Evolutionary conservation across 1,140 invertebrate genomes (phyloP), one percentile per base, ranked within the genome.

Genomic region (Magallana ariakensis): DNA sequence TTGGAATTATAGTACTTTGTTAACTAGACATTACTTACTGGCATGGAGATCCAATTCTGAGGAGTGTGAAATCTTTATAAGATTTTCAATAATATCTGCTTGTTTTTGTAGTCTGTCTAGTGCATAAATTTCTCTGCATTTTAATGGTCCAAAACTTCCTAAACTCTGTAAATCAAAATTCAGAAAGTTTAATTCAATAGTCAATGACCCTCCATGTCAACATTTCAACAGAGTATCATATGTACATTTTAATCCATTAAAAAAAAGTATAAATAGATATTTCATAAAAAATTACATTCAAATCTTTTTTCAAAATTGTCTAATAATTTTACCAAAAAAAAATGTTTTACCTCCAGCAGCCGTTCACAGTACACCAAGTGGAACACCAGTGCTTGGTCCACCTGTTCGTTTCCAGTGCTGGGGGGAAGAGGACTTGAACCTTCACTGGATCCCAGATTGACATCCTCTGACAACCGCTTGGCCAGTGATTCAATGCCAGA

Each of bases 111-210:
- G 90, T 85, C 95, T 94, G 58, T 94, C 93, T 81, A 95, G 87
- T 19, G 95, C 93, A 87, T 94, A 94, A 46, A 93, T 93, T 90
- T 95, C 95, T 80, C 94, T 92, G 85, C 93, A 94, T 89, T 95
- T 95, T 87, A 95, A 89, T 8, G 95, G 95, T n/a, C 95, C 95
- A 93, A 94, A 95, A n/a, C 93, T 94, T 22, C 95, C 95, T n/a
- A 95, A 89, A 88, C 94, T 94, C 95, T 95, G 91, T 13, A 92
- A 86, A 84, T 16, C 13, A 6, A 8, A 80, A 33, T 8, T 80
- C 33, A 46, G 3, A 46, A 46, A 46, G 33, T 46, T 46, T 4
- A 46, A 46, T 46, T 46, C 33, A 46, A 4, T 46, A 4, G 33
- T 46, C 33, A 46, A 46, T 4, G 33, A 4, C 33, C 33, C 5